Evolutionary conservation across 2,113 vertebrate genomes (phyloP).

Genomic region (Bostrychus sinensis): DNA sequence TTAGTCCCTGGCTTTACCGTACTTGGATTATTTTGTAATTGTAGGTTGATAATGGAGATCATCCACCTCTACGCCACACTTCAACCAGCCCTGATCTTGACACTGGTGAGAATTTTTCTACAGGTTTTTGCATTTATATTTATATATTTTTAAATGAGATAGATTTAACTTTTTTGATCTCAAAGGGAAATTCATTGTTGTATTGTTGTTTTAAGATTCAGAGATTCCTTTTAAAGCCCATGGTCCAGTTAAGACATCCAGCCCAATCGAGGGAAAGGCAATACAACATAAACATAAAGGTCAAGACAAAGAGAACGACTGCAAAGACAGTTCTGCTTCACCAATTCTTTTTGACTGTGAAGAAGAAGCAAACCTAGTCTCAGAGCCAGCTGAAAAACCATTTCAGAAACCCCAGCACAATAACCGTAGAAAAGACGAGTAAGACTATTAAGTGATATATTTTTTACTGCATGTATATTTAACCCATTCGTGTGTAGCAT

Average conservation of each 20-base stretch:
- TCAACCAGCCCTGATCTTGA: constrained; percentile 7
- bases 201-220: constrained; percentile 33
- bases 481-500: not conserved
- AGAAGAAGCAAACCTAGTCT: constrained; percentile 33
- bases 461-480: not conserved
- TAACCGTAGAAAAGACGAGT: constrained; percentile 12
- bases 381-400: not conserved
- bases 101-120: constrained; percentile 31
- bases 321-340: constrained; percentile 23
- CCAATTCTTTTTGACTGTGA: constrained; percentile 59
- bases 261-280: constrained; percentile 56
- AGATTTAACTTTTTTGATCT: too few relatives aligned
- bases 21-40: not conserved
- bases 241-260: constrained; percentile 71
- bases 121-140: not conserved
- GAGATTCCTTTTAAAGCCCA: constrained; percentile 40
- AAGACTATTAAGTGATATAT: not conserved
- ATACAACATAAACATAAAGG: not conserved
- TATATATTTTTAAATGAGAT: not conserved
- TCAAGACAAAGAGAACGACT: constrained; percentile 2
- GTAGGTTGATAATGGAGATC: constrained; percentile 32
- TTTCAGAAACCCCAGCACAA: constrained; percentile 22
- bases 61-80: not conserved
- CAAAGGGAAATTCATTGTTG: not conserved
- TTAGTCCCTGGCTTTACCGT: not conserved